A percentile compares a stretch with the other conserved stretches of the same genome.
These are phyloP conservation scores for Bombus balteatus DNA, from an alignment of 1,140 invertebrate species.

Conservation along the genomic window DNA sequence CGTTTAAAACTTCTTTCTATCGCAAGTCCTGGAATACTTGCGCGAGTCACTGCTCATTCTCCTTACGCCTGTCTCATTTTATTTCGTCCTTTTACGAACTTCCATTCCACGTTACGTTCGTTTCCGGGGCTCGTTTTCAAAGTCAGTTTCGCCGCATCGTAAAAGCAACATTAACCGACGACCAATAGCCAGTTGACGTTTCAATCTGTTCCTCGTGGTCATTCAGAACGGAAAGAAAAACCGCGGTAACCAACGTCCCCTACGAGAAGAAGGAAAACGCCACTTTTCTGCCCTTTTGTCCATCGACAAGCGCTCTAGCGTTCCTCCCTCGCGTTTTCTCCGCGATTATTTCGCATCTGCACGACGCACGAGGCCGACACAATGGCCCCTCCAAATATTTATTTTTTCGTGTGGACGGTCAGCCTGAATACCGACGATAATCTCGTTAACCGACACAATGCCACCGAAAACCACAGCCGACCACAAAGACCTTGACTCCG, in stretches of 20 bases:
- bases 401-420: constrained; percentile 67
- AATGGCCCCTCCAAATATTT: constrained; percentile 77
- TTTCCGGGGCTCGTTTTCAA: background rate
- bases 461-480: constrained; percentile 1
- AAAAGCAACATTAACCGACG: constrained; percentile 70
- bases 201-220: constrained; percentile 56
- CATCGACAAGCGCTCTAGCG: background rate
- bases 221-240: constrained; percentile 46
- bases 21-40: too few relatives aligned
- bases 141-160: constrained; percentile 30
- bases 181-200: constrained; percentile 61
- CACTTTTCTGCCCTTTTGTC: constrained; percentile 9
- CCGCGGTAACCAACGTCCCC: constrained; percentile 52
- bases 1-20: too few relatives aligned
- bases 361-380: constrained; percentile 49
- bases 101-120: background rate
- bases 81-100: background rate
- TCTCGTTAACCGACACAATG: constrained; percentile 72
- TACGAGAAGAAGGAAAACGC: background rate
- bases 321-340: constrained; percentile 2
- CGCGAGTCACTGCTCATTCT: background rate
- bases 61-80: background rate
- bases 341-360: constrained; percentile 66
- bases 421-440: constrained; percentile 66
- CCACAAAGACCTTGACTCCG: constrained; percentile 61